Conservation (phyloP, 2,888 invertebrate genomes). For the Aleiodes alternator region DNA sequence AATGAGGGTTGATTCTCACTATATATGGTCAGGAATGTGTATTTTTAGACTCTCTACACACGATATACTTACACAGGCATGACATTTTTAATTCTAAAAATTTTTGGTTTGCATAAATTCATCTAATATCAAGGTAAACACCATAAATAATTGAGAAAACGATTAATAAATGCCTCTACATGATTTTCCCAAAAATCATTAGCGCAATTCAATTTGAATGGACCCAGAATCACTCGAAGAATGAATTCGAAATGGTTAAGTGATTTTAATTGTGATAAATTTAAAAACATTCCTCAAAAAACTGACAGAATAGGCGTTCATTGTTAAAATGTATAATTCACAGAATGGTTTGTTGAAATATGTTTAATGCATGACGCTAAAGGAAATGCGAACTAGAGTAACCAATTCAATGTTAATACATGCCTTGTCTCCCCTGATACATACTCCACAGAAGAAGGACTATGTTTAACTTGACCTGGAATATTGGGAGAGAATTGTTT, state of each 20-base stretch:
- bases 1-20: conserved; percentile 52
- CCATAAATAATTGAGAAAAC: no score
- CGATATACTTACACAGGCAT: conserved; percentile 11
- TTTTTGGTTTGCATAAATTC: no score
- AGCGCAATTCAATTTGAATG: no score
- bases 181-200: no score
- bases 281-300: neutral
- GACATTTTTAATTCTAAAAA: neutral
- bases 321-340: conserved; percentile 68
- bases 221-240: no score
- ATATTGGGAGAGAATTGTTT: conserved; percentile 43
- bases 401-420: conserved; percentile 71
- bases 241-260: neutral
- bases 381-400: conserved; percentile 41
- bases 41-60: conserved; percentile 61
- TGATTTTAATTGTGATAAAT: neutral
- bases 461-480: neutral
- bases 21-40: conserved; percentile 72
- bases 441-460: neutral
- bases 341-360: conserved; percentile 67
- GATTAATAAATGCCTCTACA: no score
- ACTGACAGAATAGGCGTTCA: neutral
- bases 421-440: conserved; percentile 45
- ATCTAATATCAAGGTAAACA: no score
- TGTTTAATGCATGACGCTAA: conserved; percentile 71